phyloP scores from a whole-genome alignment of 2,888 invertebrate genomes.

The Celastrina argiolus region DNA sequence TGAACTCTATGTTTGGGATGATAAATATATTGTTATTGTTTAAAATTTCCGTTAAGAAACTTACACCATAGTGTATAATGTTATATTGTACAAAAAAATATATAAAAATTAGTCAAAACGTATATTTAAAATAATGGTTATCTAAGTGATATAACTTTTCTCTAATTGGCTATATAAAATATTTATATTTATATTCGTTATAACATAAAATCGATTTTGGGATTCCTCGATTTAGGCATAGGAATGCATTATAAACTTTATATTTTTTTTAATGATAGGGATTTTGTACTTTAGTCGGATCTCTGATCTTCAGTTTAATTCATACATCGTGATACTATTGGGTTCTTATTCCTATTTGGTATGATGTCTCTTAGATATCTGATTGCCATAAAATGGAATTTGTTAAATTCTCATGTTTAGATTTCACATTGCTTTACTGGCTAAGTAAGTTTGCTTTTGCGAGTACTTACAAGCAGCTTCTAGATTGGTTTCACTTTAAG shows the following conservation, averaged over 20 bases:
- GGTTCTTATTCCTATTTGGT: neutral
- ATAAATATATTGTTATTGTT: neutral
- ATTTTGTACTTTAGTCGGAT: neutral
- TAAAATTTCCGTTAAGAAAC: conserved; percentile 1
- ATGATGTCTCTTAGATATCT: neutral
- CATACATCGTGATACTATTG: neutral
- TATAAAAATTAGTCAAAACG: neutral
- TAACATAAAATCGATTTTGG: neutral
- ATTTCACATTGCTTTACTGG: too few species aligned
- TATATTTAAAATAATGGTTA: neutral
- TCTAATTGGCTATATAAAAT: neutral
- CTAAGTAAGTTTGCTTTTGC: neutral
- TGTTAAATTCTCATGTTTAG: neutral
- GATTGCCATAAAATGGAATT: neutral
- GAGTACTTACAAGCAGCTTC: too few species aligned
- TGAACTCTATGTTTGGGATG: neutral
- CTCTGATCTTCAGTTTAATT: neutral
- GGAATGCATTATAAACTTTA: neutral
- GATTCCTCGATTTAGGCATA: neutral
- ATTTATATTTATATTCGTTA: conserved; percentile 8
- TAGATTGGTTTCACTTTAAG: neutral
- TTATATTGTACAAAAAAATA: conserved; percentile 1
- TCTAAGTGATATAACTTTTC: neutral
- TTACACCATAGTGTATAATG: neutral
- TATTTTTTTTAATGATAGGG: neutral